Evolutionary conservation across 2,888 invertebrate genomes (phyloP).

Genomic region (Elmis aenea): DNA sequence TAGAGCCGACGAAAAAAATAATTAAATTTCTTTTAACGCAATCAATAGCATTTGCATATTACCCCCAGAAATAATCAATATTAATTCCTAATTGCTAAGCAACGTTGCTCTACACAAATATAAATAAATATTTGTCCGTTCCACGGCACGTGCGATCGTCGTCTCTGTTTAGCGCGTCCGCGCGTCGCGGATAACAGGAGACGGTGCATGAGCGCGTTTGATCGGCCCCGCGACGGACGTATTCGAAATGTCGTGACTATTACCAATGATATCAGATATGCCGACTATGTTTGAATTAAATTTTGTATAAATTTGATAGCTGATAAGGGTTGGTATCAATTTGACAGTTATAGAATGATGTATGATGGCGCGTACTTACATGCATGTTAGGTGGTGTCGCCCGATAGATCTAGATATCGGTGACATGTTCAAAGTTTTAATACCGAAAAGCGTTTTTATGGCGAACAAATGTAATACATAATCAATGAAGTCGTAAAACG

Average conservation of each 20-base stretch:
- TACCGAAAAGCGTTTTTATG: too few relatives aligned
- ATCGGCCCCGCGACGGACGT: too few relatives aligned
- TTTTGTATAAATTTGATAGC: conserved; percentile 45
- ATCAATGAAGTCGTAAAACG: too few relatives aligned
- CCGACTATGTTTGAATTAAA: conserved; percentile 43
- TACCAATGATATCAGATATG: conserved; percentile 43
- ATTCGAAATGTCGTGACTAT: conserved; percentile 38
- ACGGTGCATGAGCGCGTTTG: conserved; percentile 1
- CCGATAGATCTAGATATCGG: conserved; percentile 17
- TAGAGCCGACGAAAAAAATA: conserved; percentile 12
- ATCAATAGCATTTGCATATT: conserved; percentile 35
- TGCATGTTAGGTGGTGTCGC: conserved; percentile 16
- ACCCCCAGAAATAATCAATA: conserved; percentile 35
- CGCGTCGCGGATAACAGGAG: conserved; percentile 9
- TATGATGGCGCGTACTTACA: conserved; percentile 19
- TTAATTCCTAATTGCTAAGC: conserved; percentile 42
- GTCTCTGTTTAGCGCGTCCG: conserved; percentile 19
- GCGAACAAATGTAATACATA: too few relatives aligned
- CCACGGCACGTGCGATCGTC: conserved; percentile 12
- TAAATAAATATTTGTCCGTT: conserved; percentile 25
- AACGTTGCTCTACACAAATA: conserved; percentile 42
- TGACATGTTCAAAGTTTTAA: conserved; percentile 15
- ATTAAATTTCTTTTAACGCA: conserved; percentile 14
- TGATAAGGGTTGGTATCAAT: conserved; percentile 39
- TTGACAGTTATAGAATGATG: conserved; percentile 36